Evolutionary conservation across 2,113 vertebrate genomes (phyloP).

Genomic region (Vulpes vulpes): DNA sequence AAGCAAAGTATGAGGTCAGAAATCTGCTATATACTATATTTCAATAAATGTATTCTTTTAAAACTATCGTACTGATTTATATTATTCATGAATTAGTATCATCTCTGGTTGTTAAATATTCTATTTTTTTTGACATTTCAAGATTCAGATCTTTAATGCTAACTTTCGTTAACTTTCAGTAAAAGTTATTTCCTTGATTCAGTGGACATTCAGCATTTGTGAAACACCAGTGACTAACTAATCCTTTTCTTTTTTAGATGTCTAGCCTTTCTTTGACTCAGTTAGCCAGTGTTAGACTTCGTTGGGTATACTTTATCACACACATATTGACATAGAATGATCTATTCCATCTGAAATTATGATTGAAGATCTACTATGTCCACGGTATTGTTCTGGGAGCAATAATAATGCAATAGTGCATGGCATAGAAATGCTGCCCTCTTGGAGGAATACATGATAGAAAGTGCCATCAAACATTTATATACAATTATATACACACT

Average conservation of each 20-base stretch:
- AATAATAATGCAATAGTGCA: background rate
- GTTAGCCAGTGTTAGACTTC: background rate
- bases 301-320: background rate
- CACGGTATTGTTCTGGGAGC: background rate
- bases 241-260: background rate
- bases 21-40: background rate
- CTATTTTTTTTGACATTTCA: conserved; percentile 6
- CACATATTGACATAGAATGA: background rate
- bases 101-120: background rate
- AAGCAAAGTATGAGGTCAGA: background rate
- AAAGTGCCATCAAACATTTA: background rate
- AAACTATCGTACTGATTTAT: background rate
- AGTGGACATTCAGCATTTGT: background rate
- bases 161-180: background rate
- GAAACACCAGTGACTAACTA: background rate
- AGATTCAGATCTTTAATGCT: background rate
- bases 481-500: background rate
- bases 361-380: background rate
- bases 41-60: background rate
- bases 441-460: background rate
- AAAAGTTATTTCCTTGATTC: conserved; percentile 38
- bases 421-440: background rate
- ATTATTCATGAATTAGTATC: background rate
- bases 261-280: background rate
- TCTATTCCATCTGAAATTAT: background rate